phyloP scores from a whole-genome alignment of 1,140 invertebrate genomes.

The Diploscapter pachys region DNA sequence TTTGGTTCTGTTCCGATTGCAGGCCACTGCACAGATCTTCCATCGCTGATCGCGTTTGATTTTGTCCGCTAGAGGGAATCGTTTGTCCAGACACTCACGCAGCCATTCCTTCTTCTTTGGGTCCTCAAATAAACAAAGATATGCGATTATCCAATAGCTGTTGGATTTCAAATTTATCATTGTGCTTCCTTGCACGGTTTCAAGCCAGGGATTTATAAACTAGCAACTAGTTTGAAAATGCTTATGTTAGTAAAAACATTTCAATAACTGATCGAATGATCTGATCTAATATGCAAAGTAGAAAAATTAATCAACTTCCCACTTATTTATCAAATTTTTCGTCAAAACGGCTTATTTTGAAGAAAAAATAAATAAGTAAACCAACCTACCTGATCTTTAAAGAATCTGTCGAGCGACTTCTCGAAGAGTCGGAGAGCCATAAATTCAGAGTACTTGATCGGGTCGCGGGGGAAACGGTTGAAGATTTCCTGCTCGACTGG shows the following conservation, averaged over 20 bases:
- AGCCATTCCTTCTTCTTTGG: conserved; percentile 26
- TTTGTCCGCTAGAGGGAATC: conserved; percentile 21
- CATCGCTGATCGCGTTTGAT: conserved; percentile 18
- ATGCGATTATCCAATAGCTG: too few relatives aligned
- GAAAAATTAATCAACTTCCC: too few relatives aligned
- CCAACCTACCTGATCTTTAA: conserved; percentile 20
- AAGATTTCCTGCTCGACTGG: conserved; percentile 20
- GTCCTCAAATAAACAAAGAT: not conserved
- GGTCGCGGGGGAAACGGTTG: conserved; percentile 7
- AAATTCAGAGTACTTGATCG: conserved; percentile 23
- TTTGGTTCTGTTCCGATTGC: conserved; percentile 28
- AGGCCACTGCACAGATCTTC: conserved; percentile 20
- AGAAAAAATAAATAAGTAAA: not conserved
- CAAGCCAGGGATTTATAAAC: too few relatives aligned
- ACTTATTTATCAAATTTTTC: too few relatives aligned
- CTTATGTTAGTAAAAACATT: too few relatives aligned
- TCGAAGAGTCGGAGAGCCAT: conserved; percentile 21
- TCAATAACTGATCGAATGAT: too few relatives aligned
- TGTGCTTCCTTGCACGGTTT: too few relatives aligned
- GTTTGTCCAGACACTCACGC: conserved; percentile 13
- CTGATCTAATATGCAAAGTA: too few relatives aligned
- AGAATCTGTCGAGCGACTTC: conserved; percentile 1
- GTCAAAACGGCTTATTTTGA: too few relatives aligned
- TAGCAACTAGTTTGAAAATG: too few relatives aligned
- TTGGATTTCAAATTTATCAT: too few relatives aligned